Evolutionary conservation across 2,113 vertebrate genomes (phyloP).

Genomic region (Smithornis capensis): DNA sequence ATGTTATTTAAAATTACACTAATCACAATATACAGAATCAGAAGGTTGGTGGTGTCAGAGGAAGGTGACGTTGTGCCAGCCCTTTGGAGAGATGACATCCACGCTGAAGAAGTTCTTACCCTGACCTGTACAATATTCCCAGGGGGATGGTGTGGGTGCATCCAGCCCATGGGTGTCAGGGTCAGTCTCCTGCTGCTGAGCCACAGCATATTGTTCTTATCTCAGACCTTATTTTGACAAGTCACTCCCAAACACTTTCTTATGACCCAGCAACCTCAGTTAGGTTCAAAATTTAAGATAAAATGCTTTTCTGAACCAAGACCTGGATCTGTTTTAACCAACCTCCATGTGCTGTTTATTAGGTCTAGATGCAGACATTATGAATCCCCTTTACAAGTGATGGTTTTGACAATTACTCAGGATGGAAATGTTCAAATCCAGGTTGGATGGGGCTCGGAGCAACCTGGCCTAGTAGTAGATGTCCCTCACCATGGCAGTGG

Average conservation of each 20-base stretch:
- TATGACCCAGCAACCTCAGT: background rate
- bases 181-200: background rate
- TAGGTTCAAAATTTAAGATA: background rate
- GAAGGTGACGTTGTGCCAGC: background rate
- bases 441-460: background rate
- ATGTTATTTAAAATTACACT: background rate
- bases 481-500: too few species aligned
- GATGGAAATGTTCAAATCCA: background rate
- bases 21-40: background rate
- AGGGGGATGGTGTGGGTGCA: background rate
- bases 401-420: background rate
- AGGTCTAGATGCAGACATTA: background rate
- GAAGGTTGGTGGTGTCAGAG: background rate
- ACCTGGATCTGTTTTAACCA: background rate
- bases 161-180: background rate
- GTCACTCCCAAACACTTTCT: rapidly evolving
- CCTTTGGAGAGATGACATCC: background rate
- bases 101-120: background rate
- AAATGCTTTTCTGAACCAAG: background rate
- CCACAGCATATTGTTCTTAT: too few species aligned
- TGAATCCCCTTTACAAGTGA: background rate
- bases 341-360: background rate
- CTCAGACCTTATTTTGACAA: background rate
- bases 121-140: rapidly evolving
- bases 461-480: background rate